Evolutionary conservation across 1,140 invertebrate species (phyloP), one percentile per base, ranked within the genome.

Genomic region (Nymphalis io): DNA sequence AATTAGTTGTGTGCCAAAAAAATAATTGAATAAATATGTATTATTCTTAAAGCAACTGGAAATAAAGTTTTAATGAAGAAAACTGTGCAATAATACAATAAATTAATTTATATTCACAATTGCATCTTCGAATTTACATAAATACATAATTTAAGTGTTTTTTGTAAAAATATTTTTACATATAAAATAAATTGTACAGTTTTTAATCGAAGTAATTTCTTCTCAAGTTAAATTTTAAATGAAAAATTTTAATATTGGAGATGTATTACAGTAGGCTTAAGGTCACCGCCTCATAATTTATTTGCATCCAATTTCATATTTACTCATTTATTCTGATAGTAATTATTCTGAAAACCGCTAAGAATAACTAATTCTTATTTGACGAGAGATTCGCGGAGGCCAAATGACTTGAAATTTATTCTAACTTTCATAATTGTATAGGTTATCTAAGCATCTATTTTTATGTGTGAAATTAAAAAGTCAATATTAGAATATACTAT

Each of bases 201-300:
- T 16, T 16, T 46, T 15, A 46, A 46, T n/a, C n/a, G 42, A n/a
- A 44, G 16, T 15, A 46, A 46, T 46, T 46, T 16, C 15, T 46
- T n/a, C n/a, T 46, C 15, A 18, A n/a, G 42, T n/a, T 16, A 42
- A 46, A 46, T 46, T 16, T 46, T 46, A 46, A 46, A 16, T 46
- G 42, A n/a, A 46, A 46, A n/a, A 46, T 46, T 46, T 46, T 16
- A 46, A 46, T 46, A 46, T 46, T n/a, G 42, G 13, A n/a, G 15
- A 46, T 6, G 15, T n/a, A n/a, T n/a, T 16, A n/a, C 13, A 15
- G 16, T 33, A 33, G 27, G 42, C n/a, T 46, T 46, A 18, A 46
- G 42, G n/a, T 16, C n/a, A 6, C 15, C 3, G 42, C 6, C 42
- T 46, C 42, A 46, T 46, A 46, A 46, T 46, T 46, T 46, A 46